phyloP scores from a whole-genome alignment of 2,113 vertebrate genomes.

The Odontesthes bonariensis region DNA sequence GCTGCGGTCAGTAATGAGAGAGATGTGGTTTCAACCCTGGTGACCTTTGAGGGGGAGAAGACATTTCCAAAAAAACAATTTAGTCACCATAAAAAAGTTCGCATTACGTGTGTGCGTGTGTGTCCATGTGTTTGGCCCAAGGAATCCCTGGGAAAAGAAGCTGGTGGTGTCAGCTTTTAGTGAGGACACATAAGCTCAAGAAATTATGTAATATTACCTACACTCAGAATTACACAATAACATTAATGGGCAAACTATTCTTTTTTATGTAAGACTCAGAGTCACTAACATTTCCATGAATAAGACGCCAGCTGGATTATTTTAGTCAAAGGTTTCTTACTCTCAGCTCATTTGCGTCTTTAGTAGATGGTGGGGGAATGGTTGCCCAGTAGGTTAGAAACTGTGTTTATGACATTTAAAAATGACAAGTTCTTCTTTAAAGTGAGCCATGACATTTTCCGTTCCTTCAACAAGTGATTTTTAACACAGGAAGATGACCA shows the following conservation, averaged over 20 bases:
- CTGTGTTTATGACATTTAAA: too few species aligned
- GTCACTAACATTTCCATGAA: slow-evolving; percentile 44
- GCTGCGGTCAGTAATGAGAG: slow-evolving; percentile 30
- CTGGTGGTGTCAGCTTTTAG: slow-evolving; percentile 34
- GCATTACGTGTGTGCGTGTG: neutral
- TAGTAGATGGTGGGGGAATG: too few species aligned
- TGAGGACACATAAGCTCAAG: slow-evolving; percentile 54
- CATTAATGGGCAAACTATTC: slow-evolving; percentile 32
- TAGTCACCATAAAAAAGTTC: slow-evolving; percentile 23
- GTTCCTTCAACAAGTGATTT: too few species aligned
- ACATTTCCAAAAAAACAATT: slow-evolving; percentile 45
- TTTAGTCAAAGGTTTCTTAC: neutral
- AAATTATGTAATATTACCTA: slow-evolving; percentile 66
- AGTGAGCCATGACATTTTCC: too few species aligned
- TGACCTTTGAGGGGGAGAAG: slow-evolving; percentile 36
- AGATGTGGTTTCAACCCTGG: slow-evolving; percentile 26
- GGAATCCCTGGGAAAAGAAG: slow-evolving; percentile 16
- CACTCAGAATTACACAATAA: slow-evolving; percentile 43
- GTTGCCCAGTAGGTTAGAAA: too few species aligned
- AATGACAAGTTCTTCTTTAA: too few species aligned
- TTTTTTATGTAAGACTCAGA: slow-evolving; percentile 31
- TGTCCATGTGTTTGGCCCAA: slow-evolving; percentile 29
- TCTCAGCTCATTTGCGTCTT: too few species aligned
- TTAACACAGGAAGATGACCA: too few species aligned
- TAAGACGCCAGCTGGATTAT: slow-evolving; percentile 32